Conservation (phyloP, 2,797 vertebrate genomes). For the Centropyge bicolor region DNA sequence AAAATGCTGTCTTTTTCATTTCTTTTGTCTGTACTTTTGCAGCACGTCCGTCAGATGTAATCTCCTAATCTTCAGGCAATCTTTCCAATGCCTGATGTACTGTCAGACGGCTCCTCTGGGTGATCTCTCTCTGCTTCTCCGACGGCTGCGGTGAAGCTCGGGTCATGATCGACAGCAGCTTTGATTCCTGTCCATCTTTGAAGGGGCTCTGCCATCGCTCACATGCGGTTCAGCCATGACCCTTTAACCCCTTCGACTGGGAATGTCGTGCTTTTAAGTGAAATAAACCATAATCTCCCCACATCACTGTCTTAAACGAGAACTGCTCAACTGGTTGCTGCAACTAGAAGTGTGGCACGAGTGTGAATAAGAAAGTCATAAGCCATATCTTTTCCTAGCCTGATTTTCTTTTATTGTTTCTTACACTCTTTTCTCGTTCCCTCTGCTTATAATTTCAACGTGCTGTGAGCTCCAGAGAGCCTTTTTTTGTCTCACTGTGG, state of each 20-base stretch:
- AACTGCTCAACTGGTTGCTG: neutral
- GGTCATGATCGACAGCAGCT: constrained; percentile 49
- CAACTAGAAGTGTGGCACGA: constrained; percentile 14
- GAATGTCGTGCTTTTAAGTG: constrained; percentile 24
- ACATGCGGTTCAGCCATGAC: constrained; percentile 41
- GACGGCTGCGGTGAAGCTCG: constrained; percentile 31
- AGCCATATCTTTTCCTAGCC: constrained; percentile 27
- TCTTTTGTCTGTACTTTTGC: constrained; percentile 47
- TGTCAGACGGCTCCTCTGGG: constrained; percentile 59
- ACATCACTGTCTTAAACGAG: constrained; percentile 9
- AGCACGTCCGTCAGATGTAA: constrained; percentile 54
- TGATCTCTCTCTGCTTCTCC: constrained; percentile 49
- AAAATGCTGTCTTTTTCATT: constrained; percentile 29
- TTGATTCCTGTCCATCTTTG: constrained; percentile 49
- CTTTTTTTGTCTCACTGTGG: constrained; percentile 29
- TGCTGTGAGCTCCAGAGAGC: constrained; percentile 34
- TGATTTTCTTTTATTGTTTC: constrained; percentile 36
- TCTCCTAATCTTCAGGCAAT: constrained; percentile 56
- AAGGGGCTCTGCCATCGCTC: constrained; percentile 52
- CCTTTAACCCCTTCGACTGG: constrained; percentile 28
- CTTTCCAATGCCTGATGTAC: constrained; percentile 43
- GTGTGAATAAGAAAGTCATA: constrained; percentile 29
- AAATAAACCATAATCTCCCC: constrained; percentile 22
- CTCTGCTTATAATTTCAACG: constrained; percentile 42
- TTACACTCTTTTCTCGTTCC: constrained; percentile 38